Percentiles rank a stretch among this genome's conserved stretches.
phyloP scores from a whole-genome alignment of 2,797 vertebrate genomes.

The Iguana delicatissima region DNA sequence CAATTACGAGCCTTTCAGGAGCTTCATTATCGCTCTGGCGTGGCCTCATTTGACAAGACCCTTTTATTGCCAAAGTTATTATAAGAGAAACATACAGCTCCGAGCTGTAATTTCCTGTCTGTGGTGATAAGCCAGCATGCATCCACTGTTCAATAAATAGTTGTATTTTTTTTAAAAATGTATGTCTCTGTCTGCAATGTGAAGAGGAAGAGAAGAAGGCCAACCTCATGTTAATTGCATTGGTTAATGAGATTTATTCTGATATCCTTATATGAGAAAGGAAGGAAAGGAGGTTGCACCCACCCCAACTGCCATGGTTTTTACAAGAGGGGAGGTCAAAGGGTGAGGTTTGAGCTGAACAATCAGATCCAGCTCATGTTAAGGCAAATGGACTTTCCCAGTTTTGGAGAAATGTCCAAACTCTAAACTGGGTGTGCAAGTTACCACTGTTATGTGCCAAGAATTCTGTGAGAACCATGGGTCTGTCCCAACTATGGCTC shows the following conservation, averaged over 20 bases:
- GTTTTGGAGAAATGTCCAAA: background rate
- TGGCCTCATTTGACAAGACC: conserved; percentile 75
- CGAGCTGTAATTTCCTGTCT: conserved; percentile 78
- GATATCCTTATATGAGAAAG: conserved; percentile 20
- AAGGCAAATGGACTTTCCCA: background rate
- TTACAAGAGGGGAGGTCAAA: background rate
- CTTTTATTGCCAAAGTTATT: conserved; percentile 79
- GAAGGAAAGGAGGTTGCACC: background rate
- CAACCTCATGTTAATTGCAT: conserved; percentile 70
- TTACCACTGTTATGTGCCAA: background rate
- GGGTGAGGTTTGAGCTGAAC: background rate
- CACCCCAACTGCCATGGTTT: fast-evolving
- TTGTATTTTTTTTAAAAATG: conserved; percentile 71
- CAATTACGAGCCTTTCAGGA: conserved; percentile 68
- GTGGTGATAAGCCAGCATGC: conserved; percentile 75
- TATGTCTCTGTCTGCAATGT: conserved; percentile 50
- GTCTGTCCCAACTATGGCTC: no score
- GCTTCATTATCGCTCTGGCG: conserved; percentile 78
- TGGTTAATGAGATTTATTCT: conserved; percentile 75
- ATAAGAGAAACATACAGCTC: conserved; percentile 71
- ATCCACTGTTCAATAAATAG: conserved; percentile 76
- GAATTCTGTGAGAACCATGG: background rate
- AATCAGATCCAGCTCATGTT: fast-evolving
- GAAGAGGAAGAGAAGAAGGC: conserved; percentile 49
- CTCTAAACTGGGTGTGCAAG: background rate